Percentiles rank a stretch among this genome's conserved stretches.
Evolutionary conservation across 2,113 vertebrate genomes (phyloP).

Genomic region (Ageneiosus marmoratus): DNA sequence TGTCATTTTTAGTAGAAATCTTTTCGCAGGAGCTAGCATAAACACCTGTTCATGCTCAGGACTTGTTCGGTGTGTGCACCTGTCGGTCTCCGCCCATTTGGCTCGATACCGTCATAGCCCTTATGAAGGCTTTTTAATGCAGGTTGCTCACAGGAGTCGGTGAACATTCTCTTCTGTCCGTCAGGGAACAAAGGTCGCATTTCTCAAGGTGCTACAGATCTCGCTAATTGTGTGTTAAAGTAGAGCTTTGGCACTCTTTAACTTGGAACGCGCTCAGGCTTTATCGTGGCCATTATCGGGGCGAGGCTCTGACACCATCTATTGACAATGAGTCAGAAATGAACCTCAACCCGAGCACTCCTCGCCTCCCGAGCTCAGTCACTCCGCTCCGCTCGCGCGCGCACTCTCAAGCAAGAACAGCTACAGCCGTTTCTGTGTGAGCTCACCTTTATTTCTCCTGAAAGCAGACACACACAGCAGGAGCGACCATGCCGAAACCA

Average conservation of each 20-base stretch:
- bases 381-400: not conserved
- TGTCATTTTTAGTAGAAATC: conserved; percentile 9
- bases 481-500: conserved; percentile 82
- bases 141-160: not conserved
- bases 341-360: conserved; percentile 39
- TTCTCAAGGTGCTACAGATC: conserved; percentile 53
- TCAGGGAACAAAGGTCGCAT: conserved; percentile 67
- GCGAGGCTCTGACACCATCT: conserved; percentile 58
- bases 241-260: conserved; percentile 56
- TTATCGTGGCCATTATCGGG: conserved; percentile 52
- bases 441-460: not conserved
- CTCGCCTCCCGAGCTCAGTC: conserved; percentile 17
- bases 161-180: not conserved
- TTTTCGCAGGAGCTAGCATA: conserved; percentile 18
- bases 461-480: conserved; percentile 26
- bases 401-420: conserved; percentile 14
- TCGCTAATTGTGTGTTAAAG: conserved; percentile 59
- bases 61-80: conserved; percentile 13
- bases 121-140: not conserved
- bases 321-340: conserved; percentile 58
- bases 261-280: conserved; percentile 38
- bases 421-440: conserved; percentile 18
- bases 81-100: conserved; percentile 42
- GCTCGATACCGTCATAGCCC: not conserved
- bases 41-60: conserved; percentile 1